These are phyloP conservation scores for Sebastes steindachneri DNA, from an alignment of 2,797 vertebrate species.

Conservation along the genomic window DNA sequence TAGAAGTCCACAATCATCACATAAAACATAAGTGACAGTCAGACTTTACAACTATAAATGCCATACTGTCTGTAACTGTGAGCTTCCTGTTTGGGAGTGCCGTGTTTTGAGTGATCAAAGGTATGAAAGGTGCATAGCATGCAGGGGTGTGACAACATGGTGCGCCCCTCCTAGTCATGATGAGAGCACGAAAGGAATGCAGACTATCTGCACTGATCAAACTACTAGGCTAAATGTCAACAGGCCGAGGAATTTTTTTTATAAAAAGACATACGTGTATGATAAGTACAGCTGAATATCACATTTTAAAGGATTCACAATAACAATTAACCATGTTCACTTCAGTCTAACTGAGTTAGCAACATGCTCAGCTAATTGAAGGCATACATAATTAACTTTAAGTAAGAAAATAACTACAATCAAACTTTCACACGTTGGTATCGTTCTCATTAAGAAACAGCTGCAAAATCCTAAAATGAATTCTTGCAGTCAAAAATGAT, in stretches of 20 bases:
- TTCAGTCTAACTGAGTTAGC: neutral
- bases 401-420: neutral
- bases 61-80: neutral
- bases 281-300: neutral
- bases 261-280: neutral
- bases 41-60: neutral
- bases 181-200: constrained; percentile 51
- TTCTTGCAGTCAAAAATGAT: neutral
- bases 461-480: neutral
- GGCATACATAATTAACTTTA: neutral
- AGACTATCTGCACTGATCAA: constrained; percentile 3
- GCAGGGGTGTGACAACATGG: constrained; percentile 58
- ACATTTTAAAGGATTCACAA: neutral
- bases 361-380: neutral
- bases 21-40: neutral
- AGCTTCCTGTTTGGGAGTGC: constrained; percentile 55
- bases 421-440: neutral
- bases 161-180: constrained; percentile 12
- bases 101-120: constrained; percentile 16
- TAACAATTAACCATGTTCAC: neutral
- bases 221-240: neutral
- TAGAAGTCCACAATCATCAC: neutral
- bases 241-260: neutral
- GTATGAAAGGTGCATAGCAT: constrained; percentile 66
- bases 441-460: neutral